phyloP scores from a whole-genome alignment of 2,888 invertebrate genomes.

The Drymonia ruficornis region DNA sequence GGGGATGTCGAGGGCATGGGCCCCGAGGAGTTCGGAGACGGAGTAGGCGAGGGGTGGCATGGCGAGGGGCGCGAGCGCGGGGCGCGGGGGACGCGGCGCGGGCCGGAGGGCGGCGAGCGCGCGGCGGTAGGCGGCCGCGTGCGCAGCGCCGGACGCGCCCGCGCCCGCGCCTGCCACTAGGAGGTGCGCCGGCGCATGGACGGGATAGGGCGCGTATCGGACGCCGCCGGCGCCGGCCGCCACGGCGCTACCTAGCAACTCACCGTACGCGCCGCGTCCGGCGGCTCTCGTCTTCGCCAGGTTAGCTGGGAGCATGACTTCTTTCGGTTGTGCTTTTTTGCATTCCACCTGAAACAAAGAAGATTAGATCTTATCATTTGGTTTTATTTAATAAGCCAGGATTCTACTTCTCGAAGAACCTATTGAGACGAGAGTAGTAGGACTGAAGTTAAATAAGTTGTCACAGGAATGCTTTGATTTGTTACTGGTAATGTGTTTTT shows the following conservation, averaged over 20 bases:
- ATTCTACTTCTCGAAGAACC: too few relatives aligned
- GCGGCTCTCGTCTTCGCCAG: constrained; percentile 97
- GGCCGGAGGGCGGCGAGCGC: constrained; percentile 76
- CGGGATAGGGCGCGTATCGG: constrained; percentile 87
- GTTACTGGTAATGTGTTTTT: background rate
- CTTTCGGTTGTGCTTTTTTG: constrained; percentile 99
- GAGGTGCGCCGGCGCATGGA: constrained; percentile 82
- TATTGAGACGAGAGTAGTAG: too few relatives aligned
- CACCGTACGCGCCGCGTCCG: constrained; percentile 98
- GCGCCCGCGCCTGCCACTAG: constrained; percentile 70
- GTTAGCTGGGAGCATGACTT: constrained; percentile 99
- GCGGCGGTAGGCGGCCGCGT: constrained; percentile 72
- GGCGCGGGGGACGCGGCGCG: constrained; percentile 67
- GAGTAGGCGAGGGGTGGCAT: constrained; percentile 78
- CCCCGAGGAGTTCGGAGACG: constrained; percentile 86
- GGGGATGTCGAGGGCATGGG: constrained; percentile 89
- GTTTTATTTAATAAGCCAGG: background rate
- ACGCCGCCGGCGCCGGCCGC: constrained; percentile 84
- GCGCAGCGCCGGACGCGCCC: constrained; percentile 61
- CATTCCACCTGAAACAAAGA: constrained; percentile 95
- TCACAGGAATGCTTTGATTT: background rate
- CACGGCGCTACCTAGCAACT: constrained; percentile 94
- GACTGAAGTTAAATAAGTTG: too few relatives aligned
- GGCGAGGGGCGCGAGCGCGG: constrained; percentile 68
- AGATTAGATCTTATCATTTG: background rate